Evolutionary conservation across 2,797 vertebrate species (phyloP), one percentile per base, ranked within the genome.

Genomic region (Tarsius wallacei): DNA sequence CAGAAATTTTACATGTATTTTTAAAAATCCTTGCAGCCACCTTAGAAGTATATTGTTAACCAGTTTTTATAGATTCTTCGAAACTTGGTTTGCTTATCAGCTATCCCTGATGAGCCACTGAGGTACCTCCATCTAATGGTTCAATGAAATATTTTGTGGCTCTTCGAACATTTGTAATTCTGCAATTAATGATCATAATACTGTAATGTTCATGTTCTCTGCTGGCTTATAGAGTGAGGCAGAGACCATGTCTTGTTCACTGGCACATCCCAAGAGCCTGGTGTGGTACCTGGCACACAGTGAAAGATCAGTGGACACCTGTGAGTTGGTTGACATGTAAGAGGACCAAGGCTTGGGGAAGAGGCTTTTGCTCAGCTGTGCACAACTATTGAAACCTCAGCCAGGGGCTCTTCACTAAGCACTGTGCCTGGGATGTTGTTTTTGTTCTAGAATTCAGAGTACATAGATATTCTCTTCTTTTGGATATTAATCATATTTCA

Each of bases 11-110:
- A 82, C 22, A 31, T 87, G 73, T 55, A 51, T 66, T 89, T 33
- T 59, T 5, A 36, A 63, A 78, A 78, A 85, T 70, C 16, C n/a
- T 81, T 57, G 63, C 0, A 87, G 21, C 10, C 19, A 49, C 28
- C 33, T 95, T 93, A 8, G 81, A 91, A 80, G 57, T 73, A n/a
- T 71, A 91, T 47, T 42, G 1, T 59, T 85, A 57, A 33, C 47
- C 28, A 88, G 36, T 3, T 2, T 85, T 97, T 93, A 76, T 2
- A 87, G 28, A 7, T 80, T 96, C 73, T 93, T 94, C 36, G 70
- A 73, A 76, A 95, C 76, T 83, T 51, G 71, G 24, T 87, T 93
- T 97, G 80, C 73, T 93, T 74, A 87, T 63, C 42, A 73, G 42
- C 26, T 61, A 47, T n/a, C 47, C 7, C 26, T 83, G 42, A 84